Percentiles rank a stretch among this genome's conserved stretches.
These are phyloP conservation scores for Tarsius wallacei DNA, from an alignment of 2,797 vertebrate genomes.

Conservation along the genomic window DNA sequence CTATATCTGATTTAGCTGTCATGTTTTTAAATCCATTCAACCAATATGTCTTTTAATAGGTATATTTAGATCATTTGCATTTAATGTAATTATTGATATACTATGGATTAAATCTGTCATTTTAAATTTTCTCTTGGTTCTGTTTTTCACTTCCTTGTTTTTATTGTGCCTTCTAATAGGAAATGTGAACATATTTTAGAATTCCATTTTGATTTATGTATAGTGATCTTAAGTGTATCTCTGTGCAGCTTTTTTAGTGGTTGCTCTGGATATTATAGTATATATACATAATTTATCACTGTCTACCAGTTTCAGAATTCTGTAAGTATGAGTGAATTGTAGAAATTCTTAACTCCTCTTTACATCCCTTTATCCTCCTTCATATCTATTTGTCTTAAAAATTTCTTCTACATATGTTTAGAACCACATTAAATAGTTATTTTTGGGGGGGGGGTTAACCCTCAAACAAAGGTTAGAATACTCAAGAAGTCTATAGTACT, in stretches of 20 bases:
- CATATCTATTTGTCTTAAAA: not conserved
- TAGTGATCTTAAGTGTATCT: no score
- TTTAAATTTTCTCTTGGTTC: not conserved
- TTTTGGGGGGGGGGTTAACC: no score
- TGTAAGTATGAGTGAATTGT: not conserved
- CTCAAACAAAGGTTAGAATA: not conserved
- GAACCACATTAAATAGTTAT: not conserved
- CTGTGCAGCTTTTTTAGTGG: no score
- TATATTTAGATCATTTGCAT: no score
- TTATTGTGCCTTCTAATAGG: not conserved
- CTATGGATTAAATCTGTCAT: not conserved
- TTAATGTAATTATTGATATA: not conserved
- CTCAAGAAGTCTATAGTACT: not conserved
- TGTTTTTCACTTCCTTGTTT: not conserved
- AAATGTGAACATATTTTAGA: not conserved
- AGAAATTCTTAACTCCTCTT: not conserved
- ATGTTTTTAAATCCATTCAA: not conserved
- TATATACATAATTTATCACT: not conserved
- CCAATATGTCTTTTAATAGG: not conserved
- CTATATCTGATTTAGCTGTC: not conserved
- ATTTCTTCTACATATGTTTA: no score
- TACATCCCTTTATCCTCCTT: not conserved
- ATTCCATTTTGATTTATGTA: not conserved
- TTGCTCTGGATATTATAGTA: not conserved
- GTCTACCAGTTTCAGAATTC: not conserved